Evolutionary conservation across 2,797 vertebrate species (phyloP), one percentile per base, ranked within the genome.

Genomic region (Urophycis tenuis): DNA sequence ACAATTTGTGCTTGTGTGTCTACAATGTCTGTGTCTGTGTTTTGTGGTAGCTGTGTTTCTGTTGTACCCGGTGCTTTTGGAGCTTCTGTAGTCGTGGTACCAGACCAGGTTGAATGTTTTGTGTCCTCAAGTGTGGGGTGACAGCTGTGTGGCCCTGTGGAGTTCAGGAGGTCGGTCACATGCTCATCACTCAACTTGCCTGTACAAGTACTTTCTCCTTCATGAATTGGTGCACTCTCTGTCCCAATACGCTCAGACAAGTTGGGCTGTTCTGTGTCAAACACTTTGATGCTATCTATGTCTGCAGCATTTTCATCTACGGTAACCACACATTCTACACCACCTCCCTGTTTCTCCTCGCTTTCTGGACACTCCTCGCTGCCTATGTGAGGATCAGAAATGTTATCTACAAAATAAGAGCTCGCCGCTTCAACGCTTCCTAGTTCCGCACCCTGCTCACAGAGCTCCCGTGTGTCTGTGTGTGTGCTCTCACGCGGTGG

Each of bases 1-100:
- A 22, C 30, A 33, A 69, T 36, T 29, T 74, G 1, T n/a, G 77
- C 49, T 17, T 81, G 4, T 72, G 71, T 15, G 11, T 78, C 77
- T 77, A 5, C 74, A 10, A 76, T n/a, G 32, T 77, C 74, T n/a
- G 76, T 32, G 49, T 39, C 25, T n/a, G 77, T 32, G 41, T 45
- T 29, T 8, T 76, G 72, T 31, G 74, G 76, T 29, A 29, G 25
- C 6, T 10, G 25, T 30, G 69, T 31, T 73, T 76, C 31, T 17
- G 80, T 77, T 73, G 69, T 76, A 45, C n/a, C 22, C n/a, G 64
- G 36, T 77, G 70, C 36, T 60, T 80, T 80, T 41, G 74, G 72
- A 72, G 73, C 73, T 49, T 76, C 53, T 79, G 75, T 49, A 75
- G 60, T 33, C 80, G 14, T 31, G 32, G 33, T 39, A 78, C 71